These are phyloP conservation scores for Falcaria lacertinaria DNA, from an alignment of 2,888 invertebrate genomes.

Conservation along the genomic window DNA sequence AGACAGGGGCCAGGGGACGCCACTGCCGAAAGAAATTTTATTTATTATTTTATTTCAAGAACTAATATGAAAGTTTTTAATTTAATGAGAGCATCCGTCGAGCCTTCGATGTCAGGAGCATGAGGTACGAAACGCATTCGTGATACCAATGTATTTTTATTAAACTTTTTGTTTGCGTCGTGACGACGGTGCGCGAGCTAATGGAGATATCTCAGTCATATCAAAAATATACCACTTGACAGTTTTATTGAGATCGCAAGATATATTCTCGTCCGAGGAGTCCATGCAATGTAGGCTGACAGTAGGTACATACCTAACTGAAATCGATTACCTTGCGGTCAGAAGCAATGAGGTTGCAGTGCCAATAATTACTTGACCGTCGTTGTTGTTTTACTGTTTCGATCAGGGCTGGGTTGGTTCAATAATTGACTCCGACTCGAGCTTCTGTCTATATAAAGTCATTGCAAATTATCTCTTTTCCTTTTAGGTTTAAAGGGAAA, in stretches of 20 bases:
- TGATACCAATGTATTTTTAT: constrained; percentile 50
- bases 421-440: constrained; percentile 11
- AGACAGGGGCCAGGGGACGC: constrained; percentile 51
- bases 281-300: too few species aligned
- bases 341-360: constrained; percentile 17
- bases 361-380: constrained; percentile 15
- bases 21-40: too few species aligned
- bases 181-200: constrained; percentile 60
- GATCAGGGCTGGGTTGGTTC: constrained; percentile 17
- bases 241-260: constrained; percentile 67
- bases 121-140: constrained; percentile 39
- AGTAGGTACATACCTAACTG: constrained; percentile 13
- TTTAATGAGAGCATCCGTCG: constrained; percentile 59
- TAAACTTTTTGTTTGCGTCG: constrained; percentile 52
- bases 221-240: constrained; percentile 64
- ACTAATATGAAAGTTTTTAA: constrained; percentile 75
- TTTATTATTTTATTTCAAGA: constrained; percentile 66
- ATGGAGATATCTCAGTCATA: constrained; percentile 73
- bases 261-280: too few species aligned
- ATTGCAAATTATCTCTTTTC: constrained; percentile 30
- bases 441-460: constrained; percentile 30
- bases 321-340: constrained; percentile 18
- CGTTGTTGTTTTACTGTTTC: constrained; percentile 19
- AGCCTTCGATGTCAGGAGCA: constrained; percentile 37
- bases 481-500: constrained; percentile 33